These are phyloP conservation scores for Loripinus fragilis DNA, from an alignment of 2,888 invertebrate genomes.

Conservation along the genomic window DNA sequence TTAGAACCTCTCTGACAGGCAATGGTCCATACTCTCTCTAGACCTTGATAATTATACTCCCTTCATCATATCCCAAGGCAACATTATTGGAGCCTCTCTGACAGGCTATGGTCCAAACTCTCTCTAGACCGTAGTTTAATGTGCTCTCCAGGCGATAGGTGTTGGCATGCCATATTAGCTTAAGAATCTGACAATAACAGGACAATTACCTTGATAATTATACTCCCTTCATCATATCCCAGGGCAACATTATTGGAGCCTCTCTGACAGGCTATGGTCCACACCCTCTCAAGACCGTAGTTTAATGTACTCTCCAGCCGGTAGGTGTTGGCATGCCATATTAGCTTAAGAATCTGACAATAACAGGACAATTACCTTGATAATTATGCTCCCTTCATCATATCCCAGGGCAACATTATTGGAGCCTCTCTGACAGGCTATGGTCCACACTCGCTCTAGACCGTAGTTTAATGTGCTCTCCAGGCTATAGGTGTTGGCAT, in stretches of 20 bases:
- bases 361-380: slow-evolving; percentile 89
- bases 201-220: slow-evolving; percentile 91
- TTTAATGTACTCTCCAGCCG: slow-evolving; percentile 97
- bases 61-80: slow-evolving; percentile 98
- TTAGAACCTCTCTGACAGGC: slow-evolving; percentile 96
- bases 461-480: slow-evolving; percentile 99
- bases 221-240: slow-evolving; percentile 98
- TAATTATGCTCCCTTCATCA: slow-evolving; percentile 97
- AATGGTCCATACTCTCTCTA: slow-evolving; percentile 99
- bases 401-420: slow-evolving; percentile 99
- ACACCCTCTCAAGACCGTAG: slow-evolving; percentile 99
- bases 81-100: slow-evolving; percentile 98
- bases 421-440: slow-evolving; percentile 95
- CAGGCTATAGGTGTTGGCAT: slow-evolving; percentile 98
- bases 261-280: slow-evolving; percentile 96
- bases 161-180: slow-evolving; percentile 99
- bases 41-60: slow-evolving; percentile 97
- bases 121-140: slow-evolving; percentile 98
- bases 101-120: slow-evolving; percentile 98
- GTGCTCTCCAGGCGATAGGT: slow-evolving; percentile 98
- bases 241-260: slow-evolving; percentile 98
- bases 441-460: slow-evolving; percentile 99
- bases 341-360: too few relatives aligned
- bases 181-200: too few relatives aligned
- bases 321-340: slow-evolving; percentile 99